Evolutionary conservation across 2,797 vertebrate genomes (phyloP), one percentile per base, ranked within the genome.

Genomic region (Numenius phaeopus): DNA sequence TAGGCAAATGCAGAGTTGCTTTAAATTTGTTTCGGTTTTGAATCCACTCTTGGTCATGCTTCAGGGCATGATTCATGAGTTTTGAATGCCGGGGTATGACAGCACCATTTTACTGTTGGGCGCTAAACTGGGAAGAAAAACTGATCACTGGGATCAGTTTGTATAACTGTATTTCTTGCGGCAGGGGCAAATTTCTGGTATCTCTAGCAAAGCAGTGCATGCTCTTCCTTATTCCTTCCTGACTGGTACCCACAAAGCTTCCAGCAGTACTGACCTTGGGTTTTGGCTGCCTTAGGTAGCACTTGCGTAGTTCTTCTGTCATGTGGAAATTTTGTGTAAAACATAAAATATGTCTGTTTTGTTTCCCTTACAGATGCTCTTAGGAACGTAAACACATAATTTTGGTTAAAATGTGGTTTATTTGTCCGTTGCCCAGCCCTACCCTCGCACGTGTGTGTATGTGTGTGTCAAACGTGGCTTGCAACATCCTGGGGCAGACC

Each of bases 301-400:
- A 54, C 86, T 92, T 71, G 69, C 30, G 37, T 71, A 93, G 46
- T 87, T 88, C 66, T 72, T 82, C 58, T 95, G 83, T 91, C 16
- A 2, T 75, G 44, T 95, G 97, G 96, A 97, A 97, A 94, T 97
- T 85, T 6, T 96, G 65, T 73, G 84, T 94, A 87, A 97, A 95
- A 89, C 3, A 5, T 91, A 88, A 95, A 95, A 80, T 86, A 89
- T 83, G 95, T 89, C 91, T 87, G 78, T 70, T 97, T 92, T 95
- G 80, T 95, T 95, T 96, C 94, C 88, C 70, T 97, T 95, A 95
- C 94, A 92, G 92, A 90, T 96, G 82, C 58, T 95, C 59, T 92
- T 87, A 95, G 87, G 97, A 97, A 98, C 5, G 65, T 96, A 97
- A 97, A 97, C 95, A 97, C 87, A 81, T 95, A 69, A 80, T 96